Conservation (phyloP, 1,140 invertebrate species). For the Brachionus asplanchnoidis region DNA sequence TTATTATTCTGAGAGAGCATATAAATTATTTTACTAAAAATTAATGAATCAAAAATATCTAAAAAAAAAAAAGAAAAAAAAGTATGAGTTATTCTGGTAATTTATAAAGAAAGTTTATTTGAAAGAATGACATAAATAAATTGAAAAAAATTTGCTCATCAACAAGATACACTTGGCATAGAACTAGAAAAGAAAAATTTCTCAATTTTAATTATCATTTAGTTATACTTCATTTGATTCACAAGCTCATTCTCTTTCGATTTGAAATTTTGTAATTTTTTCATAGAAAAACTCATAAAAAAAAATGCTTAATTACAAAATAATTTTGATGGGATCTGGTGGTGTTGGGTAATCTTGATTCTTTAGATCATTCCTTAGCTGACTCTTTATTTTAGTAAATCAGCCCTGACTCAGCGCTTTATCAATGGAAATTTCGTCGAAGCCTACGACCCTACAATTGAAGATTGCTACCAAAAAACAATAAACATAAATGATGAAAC, state of each 20-base stretch:
- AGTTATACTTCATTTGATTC: background rate
- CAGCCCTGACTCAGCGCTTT: conserved; percentile 79
- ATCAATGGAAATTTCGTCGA: conserved; percentile 98
- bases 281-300: background rate
- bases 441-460: conserved; percentile 98
- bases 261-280: background rate
- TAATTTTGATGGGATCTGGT: conserved; percentile 94
- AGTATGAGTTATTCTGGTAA: background rate
- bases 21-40: background rate
- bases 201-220: background rate
- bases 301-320: conserved; percentile 95
- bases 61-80: background rate
- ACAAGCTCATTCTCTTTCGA: background rate
- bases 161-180: background rate
- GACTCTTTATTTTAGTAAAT: background rate
- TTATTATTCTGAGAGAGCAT: background rate
- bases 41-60: background rate
- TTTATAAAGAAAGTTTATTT: background rate
- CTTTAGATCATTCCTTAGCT: background rate
- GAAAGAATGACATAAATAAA: background rate
- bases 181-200: background rate
- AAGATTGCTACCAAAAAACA: conserved; percentile 88
- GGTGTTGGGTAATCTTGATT: conserved; percentile 85
- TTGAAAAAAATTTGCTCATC: background rate
- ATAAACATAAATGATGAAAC: conserved; percentile 97